These are phyloP conservation scores for Stictonetta naevosa DNA, from an alignment of 2,113 vertebrate species.

Conservation along the genomic window DNA sequence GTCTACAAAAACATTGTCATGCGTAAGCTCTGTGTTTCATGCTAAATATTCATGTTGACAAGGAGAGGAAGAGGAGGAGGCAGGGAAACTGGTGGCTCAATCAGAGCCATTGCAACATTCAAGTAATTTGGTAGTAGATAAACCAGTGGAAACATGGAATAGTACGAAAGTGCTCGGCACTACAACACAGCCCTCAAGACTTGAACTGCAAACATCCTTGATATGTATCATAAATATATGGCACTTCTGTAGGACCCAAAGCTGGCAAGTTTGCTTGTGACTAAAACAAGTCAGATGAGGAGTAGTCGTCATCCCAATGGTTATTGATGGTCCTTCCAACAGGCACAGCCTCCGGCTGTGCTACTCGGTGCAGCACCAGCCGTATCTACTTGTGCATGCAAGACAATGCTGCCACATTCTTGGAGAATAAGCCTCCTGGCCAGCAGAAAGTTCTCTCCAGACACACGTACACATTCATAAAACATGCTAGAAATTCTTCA, in stretches of 20 bases:
- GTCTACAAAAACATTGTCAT: conserved; percentile 46
- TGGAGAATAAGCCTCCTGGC: conserved; percentile 1
- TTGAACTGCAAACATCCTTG: conserved; percentile 62
- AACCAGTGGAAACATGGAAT: conserved; percentile 54
- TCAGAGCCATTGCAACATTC: conserved; percentile 71
- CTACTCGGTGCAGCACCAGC: conserved; percentile 19
- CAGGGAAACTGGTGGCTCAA: conserved; percentile 38
- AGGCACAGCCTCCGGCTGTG: conserved; percentile 2
- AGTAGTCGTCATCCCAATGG: conserved; percentile 27
- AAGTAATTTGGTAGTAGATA: conserved; percentile 59
- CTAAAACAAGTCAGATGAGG: not conserved
- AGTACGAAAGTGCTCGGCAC: conserved; percentile 71
- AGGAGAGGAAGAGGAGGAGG: not conserved
- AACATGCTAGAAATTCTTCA: conserved; percentile 49
- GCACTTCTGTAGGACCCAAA: conserved; percentile 62
- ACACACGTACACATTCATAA: conserved; percentile 22
- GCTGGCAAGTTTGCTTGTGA: conserved; percentile 55
- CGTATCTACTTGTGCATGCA: conserved; percentile 50
- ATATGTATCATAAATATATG: conserved; percentile 77
- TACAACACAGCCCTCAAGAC: conserved; percentile 44
- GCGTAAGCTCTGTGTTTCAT: conserved; percentile 54
- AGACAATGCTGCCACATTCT: conserved; percentile 46
- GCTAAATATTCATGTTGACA: conserved; percentile 47
- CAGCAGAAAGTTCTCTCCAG: conserved; percentile 39
- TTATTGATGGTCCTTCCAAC: conserved; percentile 2